Evolutionary conservation across 2,888 invertebrate species (phyloP), one percentile per base, ranked within the genome.

Genomic region (Agelastica alni): DNA sequence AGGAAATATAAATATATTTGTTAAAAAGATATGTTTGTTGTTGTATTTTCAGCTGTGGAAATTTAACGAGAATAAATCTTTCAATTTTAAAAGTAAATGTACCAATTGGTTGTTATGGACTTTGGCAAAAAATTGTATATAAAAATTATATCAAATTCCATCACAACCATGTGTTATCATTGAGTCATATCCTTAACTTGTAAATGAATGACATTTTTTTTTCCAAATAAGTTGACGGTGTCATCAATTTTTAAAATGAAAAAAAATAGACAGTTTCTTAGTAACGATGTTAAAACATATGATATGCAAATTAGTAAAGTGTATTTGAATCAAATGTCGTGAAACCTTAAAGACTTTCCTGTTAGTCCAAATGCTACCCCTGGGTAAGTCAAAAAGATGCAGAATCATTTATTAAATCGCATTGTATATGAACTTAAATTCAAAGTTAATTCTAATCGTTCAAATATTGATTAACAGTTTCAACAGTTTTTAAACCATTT

Each of bases 241-340:
- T 48, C 48, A 39, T 48, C 34, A 39, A 48, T 48, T 48, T 48
- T 39, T 39, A 48, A 48, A 48, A 48, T 48, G 48, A 48, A 48
- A 41, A 13, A n/a, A 47, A 37, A 48, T 48, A 48, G 48, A 48
- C 48, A 39, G 37, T 48, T 45, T 48, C 48, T 18, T 39, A 39
- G 37, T 39, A 48, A 37, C 39, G 39, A 26, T 37, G 37, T 48
- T 39, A 48, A 45, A 48, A 48, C n/a, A n/a, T 48, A 48, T 39
- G 48, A 48, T 48, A 48, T 37, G 39, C 48, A 48, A 37, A 30
- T 18, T 48, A 48, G 48, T 39, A 30, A 37, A 48, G 37, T 48
- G 48, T 48, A 48, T 48, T 48, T 48, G 48, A 48, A 48, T 48
- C 48, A 48, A 48, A 48, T 48, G 48, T 48, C 39, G 48, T 48